Percentiles rank a stretch among this genome's conserved stretches.
Conservation (phyloP, 1,140 invertebrate genomes). For the Plectus sambesii region DNA sequence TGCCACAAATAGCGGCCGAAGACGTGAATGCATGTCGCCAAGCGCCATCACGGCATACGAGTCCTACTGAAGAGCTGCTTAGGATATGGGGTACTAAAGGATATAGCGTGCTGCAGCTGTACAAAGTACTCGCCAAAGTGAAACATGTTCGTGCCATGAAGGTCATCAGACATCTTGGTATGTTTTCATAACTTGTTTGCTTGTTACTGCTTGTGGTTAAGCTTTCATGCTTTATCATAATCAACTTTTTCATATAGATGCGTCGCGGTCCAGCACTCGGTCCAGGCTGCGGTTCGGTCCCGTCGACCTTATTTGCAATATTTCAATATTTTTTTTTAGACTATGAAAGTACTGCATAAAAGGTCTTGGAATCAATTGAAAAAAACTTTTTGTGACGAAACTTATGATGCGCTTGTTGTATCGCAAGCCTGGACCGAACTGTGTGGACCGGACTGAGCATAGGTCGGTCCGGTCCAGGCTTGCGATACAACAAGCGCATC, state of each 20-base stretch:
- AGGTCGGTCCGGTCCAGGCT: too few species aligned
- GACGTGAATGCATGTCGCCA: slow-evolving; percentile 52
- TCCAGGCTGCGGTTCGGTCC: slow-evolving; percentile 11
- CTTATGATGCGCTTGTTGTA: too few species aligned
- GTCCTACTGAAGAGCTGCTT: slow-evolving; percentile 64
- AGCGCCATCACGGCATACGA: slow-evolving; percentile 49
- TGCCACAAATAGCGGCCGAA: slow-evolving; percentile 37
- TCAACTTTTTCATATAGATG: slow-evolving; percentile 30
- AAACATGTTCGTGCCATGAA: slow-evolving; percentile 61
- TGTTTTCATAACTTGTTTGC: slow-evolving; percentile 16
- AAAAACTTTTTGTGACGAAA: too few species aligned
- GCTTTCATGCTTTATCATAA: slow-evolving; percentile 53
- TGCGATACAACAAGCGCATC: too few species aligned
- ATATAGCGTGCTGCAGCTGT: slow-evolving; percentile 65
- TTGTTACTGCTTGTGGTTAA: slow-evolving; percentile 49
- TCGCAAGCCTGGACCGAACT: too few species aligned
- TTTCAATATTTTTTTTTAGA: slow-evolving; percentile 10
- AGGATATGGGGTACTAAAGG: slow-evolving; percentile 65
- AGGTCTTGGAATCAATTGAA: too few species aligned
- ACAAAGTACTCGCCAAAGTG: slow-evolving; percentile 59
- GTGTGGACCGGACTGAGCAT: too few species aligned
- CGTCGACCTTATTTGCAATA: not conserved
- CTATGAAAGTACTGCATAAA: too few species aligned
- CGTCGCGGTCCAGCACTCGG: slow-evolving; percentile 4
- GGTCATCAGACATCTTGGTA: slow-evolving; percentile 55